Base-by-base conservation (phyloP, 2,797 vertebrate species). In the Cygnus olor region DNA sequence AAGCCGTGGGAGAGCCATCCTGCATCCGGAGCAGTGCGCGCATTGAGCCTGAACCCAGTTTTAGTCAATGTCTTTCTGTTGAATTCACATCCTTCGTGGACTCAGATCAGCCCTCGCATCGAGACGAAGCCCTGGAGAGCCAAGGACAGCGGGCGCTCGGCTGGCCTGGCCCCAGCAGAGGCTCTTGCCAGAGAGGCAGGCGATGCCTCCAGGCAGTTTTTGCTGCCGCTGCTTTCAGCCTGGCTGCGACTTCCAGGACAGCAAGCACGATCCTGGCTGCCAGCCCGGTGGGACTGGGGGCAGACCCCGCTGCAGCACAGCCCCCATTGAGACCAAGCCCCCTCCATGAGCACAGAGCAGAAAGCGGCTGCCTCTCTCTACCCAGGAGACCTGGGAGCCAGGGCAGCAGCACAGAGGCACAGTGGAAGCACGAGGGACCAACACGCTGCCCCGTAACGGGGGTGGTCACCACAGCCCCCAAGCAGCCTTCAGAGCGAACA, bases 281-380 rank as follows among this genome's bases (percentile, higher is more conserved):
- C 54, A 36, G 58, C 0, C 10, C 0, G 25, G 19, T 4, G 11
- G 82, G 21, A 10, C 16, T 10, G 74, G 86, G 58, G 58, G 32
- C 49, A 90, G 60, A 72, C 6, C 58, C 51, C 27, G 6, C 25
- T 8, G 0, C 0, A 30, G 36, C 87, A 9, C 47, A 80, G 20
- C 25, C 38, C 61, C 20, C 20, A 0, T 1, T 34, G 30, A 56
- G 20, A 34, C 12, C 44, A n/a, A 85, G 32, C 34, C 74, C 47
- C 5, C 22, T 11, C 40, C 68, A 1, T 0, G 20, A n/a, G 56
- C n/a, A 34, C 8, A 4, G 32, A 22, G 14, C 21, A 32, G 24
- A 42, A 24, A 24, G 51, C 38, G 9, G 15, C 38, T 11, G 14
- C 51, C 40, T 15, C 36, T 20, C 11, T 21, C 30, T 51, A 28